phyloP scores from a whole-genome alignment of 2,113 vertebrate species.

The Cynopterus brachyotis region DNA sequence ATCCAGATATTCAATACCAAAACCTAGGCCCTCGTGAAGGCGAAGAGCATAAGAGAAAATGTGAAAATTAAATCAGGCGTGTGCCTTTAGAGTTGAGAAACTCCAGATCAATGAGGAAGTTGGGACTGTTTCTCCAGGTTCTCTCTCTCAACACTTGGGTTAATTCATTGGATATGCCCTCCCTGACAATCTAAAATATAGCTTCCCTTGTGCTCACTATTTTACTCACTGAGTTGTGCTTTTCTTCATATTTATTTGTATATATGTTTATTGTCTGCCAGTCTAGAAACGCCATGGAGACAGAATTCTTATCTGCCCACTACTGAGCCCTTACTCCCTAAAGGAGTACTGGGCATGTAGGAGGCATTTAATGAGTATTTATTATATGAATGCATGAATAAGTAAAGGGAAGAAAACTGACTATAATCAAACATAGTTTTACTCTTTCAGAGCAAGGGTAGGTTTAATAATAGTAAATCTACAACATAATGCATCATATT shows the following conservation, averaged over 20 bases:
- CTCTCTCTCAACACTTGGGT: background rate
- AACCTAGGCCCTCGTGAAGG: background rate
- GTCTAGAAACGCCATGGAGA: background rate
- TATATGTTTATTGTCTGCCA: background rate
- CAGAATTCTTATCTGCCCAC: background rate
- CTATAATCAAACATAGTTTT: background rate
- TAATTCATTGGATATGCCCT: background rate
- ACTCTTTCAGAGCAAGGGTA: background rate
- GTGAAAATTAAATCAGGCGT: background rate
- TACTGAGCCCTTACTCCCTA: background rate
- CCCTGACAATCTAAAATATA: background rate
- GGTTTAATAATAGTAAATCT: background rate
- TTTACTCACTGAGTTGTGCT: background rate
- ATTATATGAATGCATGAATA: background rate
- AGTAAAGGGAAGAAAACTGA: background rate
- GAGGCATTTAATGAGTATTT: background rate
- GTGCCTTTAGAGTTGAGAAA: background rate
- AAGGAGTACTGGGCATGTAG: background rate
- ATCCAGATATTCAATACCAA: background rate
- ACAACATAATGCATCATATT: background rate
- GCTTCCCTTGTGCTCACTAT: background rate
- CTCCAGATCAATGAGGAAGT: background rate
- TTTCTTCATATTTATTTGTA: background rate
- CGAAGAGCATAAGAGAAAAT: background rate
- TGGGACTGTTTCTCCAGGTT: background rate